A percentile compares a stretch with the other conserved stretches of the same genome.
Evolutionary conservation across 2,888 invertebrate genomes (phyloP).

Genomic region (Sepiola atlantica): DNA sequence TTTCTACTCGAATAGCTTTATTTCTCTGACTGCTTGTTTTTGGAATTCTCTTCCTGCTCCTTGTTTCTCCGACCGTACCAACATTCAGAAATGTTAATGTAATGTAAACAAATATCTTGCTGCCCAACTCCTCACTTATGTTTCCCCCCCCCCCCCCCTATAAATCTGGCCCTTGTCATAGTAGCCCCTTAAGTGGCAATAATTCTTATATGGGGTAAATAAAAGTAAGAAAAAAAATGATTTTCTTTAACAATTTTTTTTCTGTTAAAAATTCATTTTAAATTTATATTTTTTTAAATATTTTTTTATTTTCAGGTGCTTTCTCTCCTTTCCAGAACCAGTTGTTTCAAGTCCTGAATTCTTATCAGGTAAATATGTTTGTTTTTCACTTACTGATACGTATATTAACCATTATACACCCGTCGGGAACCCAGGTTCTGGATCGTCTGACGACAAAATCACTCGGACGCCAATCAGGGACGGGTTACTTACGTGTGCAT

Average conservation of each 20-base stretch:
- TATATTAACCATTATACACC: neutral
- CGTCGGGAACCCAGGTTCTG: neutral
- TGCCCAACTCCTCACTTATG: too few relatives aligned
- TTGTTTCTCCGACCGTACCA: too few relatives aligned
- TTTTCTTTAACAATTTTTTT: neutral
- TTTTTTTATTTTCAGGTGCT: slow-evolving; percentile 38
- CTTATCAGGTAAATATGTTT: slow-evolving; percentile 63
- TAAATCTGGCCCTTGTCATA: too few relatives aligned
- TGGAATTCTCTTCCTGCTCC: too few relatives aligned
- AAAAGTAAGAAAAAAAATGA: too few relatives aligned
- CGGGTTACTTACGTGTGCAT: neutral
- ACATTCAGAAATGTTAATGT: too few relatives aligned
- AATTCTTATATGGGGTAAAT: too few relatives aligned
- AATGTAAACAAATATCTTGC: too few relatives aligned
- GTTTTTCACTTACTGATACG: neutral
- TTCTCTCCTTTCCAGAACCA: neutral
- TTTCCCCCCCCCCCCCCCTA: too few relatives aligned
- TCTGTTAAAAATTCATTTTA: neutral
- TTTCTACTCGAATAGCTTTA: too few relatives aligned
- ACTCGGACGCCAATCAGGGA: neutral
- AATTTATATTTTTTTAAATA: neutral
- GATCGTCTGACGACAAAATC: neutral
- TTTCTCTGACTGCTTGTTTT: too few relatives aligned
- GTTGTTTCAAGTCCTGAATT: slow-evolving; percentile 55
- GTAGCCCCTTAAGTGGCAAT: too few relatives aligned